Conservation (phyloP, 2,888 invertebrate genomes). For the Charanyca ferruginea region DNA sequence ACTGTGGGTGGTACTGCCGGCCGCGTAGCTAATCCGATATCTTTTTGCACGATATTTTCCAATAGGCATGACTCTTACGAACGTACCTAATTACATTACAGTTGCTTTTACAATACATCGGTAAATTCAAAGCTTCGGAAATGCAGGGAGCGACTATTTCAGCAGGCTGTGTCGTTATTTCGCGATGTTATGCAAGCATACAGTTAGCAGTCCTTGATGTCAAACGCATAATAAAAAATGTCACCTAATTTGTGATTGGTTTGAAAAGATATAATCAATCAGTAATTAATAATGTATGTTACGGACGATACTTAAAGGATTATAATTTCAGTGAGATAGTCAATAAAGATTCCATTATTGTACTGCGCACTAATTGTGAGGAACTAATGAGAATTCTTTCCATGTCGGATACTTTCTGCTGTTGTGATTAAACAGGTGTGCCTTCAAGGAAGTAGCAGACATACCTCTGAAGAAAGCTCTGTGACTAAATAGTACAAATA, state of each 20-base stretch:
- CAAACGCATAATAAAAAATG: background rate
- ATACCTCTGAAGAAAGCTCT: slow-evolving; percentile 29
- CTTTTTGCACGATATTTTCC: slow-evolving; percentile 15
- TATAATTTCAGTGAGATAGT: background rate
- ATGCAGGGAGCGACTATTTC: background rate
- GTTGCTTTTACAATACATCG: slow-evolving; percentile 7
- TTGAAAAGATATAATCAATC: background rate
- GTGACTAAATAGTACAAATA: slow-evolving; percentile 37
- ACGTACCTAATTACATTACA: background rate
- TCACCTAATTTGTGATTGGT: background rate
- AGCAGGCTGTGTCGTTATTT: background rate
- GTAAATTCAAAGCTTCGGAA: background rate
- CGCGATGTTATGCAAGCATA: too few relatives aligned
- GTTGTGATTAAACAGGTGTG: slow-evolving; percentile 17
- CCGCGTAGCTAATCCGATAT: background rate
- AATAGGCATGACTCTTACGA: background rate
- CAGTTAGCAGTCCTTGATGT: too few relatives aligned
- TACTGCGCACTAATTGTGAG: background rate
- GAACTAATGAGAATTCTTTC: background rate
- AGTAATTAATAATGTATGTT: background rate
- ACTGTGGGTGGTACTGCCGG: background rate
- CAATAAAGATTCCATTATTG: background rate
- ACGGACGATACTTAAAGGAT: background rate
- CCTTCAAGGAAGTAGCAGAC: slow-evolving; percentile 5
- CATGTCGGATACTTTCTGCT: background rate